Conservation (phyloP, 1,140 invertebrate species). For the Ectropis grisescens region DNA sequence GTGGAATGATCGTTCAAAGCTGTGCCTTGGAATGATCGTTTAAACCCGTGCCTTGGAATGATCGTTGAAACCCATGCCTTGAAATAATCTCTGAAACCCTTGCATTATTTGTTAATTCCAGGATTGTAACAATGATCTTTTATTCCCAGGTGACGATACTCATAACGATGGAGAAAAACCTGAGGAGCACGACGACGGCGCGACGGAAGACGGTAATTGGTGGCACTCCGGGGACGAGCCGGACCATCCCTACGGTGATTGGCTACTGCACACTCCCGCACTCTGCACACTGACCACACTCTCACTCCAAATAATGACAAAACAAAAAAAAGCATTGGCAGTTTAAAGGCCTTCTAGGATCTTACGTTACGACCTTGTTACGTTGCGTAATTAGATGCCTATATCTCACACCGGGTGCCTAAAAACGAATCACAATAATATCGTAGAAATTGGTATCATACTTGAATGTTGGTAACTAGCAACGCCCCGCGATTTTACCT, state of each 20-base stretch:
- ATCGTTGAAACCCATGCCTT: background rate
- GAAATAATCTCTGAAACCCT: background rate
- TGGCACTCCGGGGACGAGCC: conserved; percentile 31
- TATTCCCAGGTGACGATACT: conserved; percentile 21
- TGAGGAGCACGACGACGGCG: conserved; percentile 20
- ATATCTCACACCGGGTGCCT: no score
- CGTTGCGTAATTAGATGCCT: no score
- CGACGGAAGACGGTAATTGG: conserved; percentile 51
- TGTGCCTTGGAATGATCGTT: no score
- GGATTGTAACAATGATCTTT: background rate
- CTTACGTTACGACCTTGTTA: background rate
- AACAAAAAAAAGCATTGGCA: background rate
- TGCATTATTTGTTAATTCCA: background rate
- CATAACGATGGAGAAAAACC: conserved; percentile 8
- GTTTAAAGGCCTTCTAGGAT: background rate
- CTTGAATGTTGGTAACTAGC: no score
- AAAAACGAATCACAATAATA: no score
- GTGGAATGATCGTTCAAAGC: no score
- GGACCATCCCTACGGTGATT: conserved; percentile 52
- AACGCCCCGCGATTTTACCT: no score
- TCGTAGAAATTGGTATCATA: no score
- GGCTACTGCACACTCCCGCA: conserved; percentile 21
- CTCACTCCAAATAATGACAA: background rate
- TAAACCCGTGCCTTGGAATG: background rate
- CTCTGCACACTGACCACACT: conserved; percentile 1